Evolutionary conservation across 1,140 invertebrate genomes (phyloP), one percentile per base, ranked within the genome.

Genomic region (Camponotus vicinus): DNA sequence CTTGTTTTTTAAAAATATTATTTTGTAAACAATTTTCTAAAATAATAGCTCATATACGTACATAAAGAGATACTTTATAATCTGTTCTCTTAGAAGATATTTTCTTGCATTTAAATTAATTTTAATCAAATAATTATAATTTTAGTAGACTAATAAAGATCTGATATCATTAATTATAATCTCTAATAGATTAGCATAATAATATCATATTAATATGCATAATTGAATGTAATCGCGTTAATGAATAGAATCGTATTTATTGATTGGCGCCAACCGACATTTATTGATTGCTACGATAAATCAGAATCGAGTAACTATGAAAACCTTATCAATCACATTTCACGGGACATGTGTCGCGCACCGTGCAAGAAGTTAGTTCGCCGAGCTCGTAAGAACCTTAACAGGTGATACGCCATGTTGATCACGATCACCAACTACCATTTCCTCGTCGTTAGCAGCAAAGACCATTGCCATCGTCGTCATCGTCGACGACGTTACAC

Each of bases 301-400:
- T 83, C 79, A 57, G n/a, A 55, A 61, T 75, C 55, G 49, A 73
- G 69, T 55, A 82, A 40, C 40, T 82, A 52, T 57, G 55, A 61
- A 42, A 61, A 45, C n/a, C 13, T 45, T 83, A 83, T 83, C 79
- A 55, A 83, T 83, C 69, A 75, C 69, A 21, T 83, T 83, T 63
- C 21, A 37, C 21, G 66, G 34, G 70, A 71, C 78, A 82, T 40
- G 55, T 83, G 79, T 83, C 69, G 69, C 63, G 61, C 55, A 61
- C 40, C 55, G 55, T 40, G 18, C 73, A 73, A 82, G 79, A 73
- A 83, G 40, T 13, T 61, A 75, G 59, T 3, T 82, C 21, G 55
- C 18, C 27, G 13, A 45, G 18, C 32, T 18, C 34, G n/a, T 75
- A 83, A 83, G 69, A 83, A 83, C 69, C 13, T 73, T 73, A 71